phyloP scores from a whole-genome alignment of 2,888 invertebrate species.

The Eristalis tenax region DNA sequence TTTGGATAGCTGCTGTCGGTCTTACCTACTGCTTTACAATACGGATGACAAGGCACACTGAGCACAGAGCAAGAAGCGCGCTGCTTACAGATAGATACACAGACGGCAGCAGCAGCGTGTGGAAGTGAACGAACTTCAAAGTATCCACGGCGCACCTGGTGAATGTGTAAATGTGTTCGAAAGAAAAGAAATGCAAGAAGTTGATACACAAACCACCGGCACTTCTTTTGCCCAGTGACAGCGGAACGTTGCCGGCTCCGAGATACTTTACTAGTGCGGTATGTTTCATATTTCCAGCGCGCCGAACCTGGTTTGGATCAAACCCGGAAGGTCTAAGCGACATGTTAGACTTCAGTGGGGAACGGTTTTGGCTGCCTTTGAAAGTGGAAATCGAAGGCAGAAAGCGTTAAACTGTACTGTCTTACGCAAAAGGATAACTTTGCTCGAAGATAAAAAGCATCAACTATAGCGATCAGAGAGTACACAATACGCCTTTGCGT shows the following conservation, averaged over 20 bases:
- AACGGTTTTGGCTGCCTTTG: not conserved
- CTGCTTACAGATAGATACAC: constrained; percentile 49
- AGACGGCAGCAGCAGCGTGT: constrained; percentile 34
- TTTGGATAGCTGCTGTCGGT: constrained; percentile 73
- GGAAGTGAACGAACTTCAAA: constrained; percentile 70
- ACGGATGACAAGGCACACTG: constrained; percentile 57
- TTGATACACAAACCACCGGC: constrained; percentile 42
- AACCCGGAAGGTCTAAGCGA: constrained; percentile 44
- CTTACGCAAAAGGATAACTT: not conserved
- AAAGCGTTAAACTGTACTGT: constrained; percentile 4
- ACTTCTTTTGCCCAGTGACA: constrained; percentile 14
- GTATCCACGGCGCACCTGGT: constrained; percentile 67
- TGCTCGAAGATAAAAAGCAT: not conserved
- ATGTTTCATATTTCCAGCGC: constrained; percentile 31
- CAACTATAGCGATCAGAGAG: not conserved
- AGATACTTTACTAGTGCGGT: constrained; percentile 10
- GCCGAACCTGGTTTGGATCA: constrained; percentile 47
- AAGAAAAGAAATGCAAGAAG: constrained; percentile 54
- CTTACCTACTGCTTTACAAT: constrained; percentile 66
- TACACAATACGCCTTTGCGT: not conserved
- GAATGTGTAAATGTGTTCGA: constrained; percentile 29
- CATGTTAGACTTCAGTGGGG: not conserved
- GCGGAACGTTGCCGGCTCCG: constrained; percentile 31
- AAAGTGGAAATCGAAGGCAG: constrained; percentile 13
- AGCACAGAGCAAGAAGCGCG: constrained; percentile 45